Conservation (phyloP, 2,888 invertebrate genomes). For the Amphipyra tragopoginis region DNA sequence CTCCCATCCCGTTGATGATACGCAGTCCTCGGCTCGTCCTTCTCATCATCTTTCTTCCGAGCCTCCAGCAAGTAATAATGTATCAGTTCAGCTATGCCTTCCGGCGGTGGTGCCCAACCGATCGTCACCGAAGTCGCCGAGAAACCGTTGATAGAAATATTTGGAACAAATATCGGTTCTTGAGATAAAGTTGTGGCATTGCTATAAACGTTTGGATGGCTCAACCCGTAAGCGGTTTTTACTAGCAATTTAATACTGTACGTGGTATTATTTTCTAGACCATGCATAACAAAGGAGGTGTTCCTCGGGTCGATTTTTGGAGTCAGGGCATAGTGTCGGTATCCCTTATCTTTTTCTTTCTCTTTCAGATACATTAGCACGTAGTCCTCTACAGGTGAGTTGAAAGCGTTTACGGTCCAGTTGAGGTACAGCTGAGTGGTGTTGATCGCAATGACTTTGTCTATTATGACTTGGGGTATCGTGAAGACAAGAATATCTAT, state of each 20-base stretch:
- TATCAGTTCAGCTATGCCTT: constrained; percentile 91
- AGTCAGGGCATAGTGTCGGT: constrained; percentile 6
- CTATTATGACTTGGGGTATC: constrained; percentile 92
- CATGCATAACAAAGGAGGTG: constrained; percentile 92
- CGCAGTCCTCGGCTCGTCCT: constrained; percentile 86
- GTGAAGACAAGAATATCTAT: constrained; percentile 91
- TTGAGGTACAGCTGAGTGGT: constrained; percentile 94
- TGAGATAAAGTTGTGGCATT: constrained; percentile 90
- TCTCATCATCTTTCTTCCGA: constrained; percentile 88
- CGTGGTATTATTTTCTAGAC: constrained; percentile 91
- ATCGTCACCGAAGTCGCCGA: constrained; percentile 94
- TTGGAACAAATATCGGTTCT: constrained; percentile 95
- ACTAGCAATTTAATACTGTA: constrained; percentile 93
- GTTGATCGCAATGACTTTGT: constrained; percentile 93
- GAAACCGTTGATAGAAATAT: constrained; percentile 93
- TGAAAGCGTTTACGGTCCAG: constrained; percentile 95
- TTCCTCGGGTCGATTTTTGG: constrained; percentile 90
- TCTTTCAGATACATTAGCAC: constrained; percentile 83
- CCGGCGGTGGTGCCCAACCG: constrained; percentile 93
- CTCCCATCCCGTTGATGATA: constrained; percentile 91
- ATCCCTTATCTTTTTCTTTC: neutral
- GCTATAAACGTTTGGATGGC: constrained; percentile 76
- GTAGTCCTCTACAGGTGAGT: constrained; percentile 91
- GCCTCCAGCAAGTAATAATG: constrained; percentile 94
- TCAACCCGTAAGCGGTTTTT: constrained; percentile 91